Percentiles rank a stretch among this genome's conserved stretches.
phyloP scores from a whole-genome alignment of 2,888 invertebrate species.

The Phyllotreta striolata region DNA sequence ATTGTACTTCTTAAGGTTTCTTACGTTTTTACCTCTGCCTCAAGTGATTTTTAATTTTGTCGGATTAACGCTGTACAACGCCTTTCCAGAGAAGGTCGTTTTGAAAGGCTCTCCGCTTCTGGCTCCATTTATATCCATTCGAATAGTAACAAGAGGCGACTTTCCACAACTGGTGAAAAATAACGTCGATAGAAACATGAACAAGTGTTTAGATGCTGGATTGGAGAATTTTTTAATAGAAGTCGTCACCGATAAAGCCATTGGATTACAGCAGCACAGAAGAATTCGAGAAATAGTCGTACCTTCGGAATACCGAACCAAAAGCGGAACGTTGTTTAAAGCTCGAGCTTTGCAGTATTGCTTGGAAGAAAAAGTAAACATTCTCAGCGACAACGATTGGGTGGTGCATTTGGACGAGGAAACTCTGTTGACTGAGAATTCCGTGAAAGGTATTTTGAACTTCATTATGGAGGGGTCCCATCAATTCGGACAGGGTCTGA shows the following conservation, averaged over 20 bases:
- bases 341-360: conserved; percentile 95
- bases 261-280: conserved; percentile 79
- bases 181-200: conserved; percentile 88
- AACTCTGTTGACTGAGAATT: conserved; percentile 91
- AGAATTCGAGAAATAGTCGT: conserved; percentile 89
- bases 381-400: conserved; percentile 89
- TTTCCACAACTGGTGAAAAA: conserved; percentile 88
- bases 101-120: conserved; percentile 86
- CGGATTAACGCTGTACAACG: conserved; percentile 89
- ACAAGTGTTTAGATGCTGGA: conserved; percentile 86
- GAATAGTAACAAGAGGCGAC: conserved; percentile 94
- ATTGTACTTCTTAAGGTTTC: conserved; percentile 79
- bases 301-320: conserved; percentile 84
- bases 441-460: conserved; percentile 83
- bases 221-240: conserved; percentile 95
- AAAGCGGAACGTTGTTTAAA: conserved; percentile 79
- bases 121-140: conserved; percentile 93
- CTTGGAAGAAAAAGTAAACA: conserved; percentile 88
- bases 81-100: conserved; percentile 90
- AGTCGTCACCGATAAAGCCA: conserved; percentile 91
- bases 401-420: conserved; percentile 98
- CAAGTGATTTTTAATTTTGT: conserved; percentile 89
- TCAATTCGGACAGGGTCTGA: conserved; percentile 92
- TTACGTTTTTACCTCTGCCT: conserved; percentile 87
- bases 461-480: conserved; percentile 94